A percentile compares a stretch with the other conserved stretches of the same genome.
Conservation (phyloP, 2,797 vertebrate genomes). For the Lerista edwardsae region DNA sequence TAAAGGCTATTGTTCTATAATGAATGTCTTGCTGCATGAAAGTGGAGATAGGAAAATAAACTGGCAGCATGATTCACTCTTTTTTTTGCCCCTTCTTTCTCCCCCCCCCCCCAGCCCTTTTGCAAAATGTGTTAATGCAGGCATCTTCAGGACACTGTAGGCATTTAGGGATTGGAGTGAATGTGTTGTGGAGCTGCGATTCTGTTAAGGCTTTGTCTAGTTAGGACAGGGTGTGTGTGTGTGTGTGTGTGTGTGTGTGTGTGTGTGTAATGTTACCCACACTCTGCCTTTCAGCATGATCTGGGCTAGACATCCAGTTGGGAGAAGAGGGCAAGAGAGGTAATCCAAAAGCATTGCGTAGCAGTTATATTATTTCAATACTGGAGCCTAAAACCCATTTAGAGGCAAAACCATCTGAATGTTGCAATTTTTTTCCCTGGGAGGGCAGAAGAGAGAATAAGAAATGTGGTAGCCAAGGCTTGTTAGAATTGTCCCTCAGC, state of each 20-base stretch:
- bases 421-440: neutral
- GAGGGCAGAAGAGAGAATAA: neutral
- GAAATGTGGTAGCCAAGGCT: neutral
- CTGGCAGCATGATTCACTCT: neutral
- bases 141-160: neutral
- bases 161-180: neutral
- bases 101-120: too few relatives aligned
- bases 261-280: neutral
- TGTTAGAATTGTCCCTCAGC: neutral
- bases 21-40: conserved; percentile 30
- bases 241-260: neutral
- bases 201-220: neutral
- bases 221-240: neutral
- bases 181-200: neutral
- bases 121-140: neutral
- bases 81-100: too few relatives aligned
- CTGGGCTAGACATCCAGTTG: neutral
- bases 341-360: neutral
- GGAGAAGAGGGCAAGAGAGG: neutral
- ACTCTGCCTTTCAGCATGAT: neutral
- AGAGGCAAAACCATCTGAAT: neutral
- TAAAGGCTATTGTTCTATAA: conserved; percentile 27
- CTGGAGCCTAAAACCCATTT: neutral
- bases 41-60: conserved; percentile 9
- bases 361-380: neutral